Base-by-base conservation (phyloP, 2,113 vertebrate genomes). In the Glareola pratincola region DNA sequence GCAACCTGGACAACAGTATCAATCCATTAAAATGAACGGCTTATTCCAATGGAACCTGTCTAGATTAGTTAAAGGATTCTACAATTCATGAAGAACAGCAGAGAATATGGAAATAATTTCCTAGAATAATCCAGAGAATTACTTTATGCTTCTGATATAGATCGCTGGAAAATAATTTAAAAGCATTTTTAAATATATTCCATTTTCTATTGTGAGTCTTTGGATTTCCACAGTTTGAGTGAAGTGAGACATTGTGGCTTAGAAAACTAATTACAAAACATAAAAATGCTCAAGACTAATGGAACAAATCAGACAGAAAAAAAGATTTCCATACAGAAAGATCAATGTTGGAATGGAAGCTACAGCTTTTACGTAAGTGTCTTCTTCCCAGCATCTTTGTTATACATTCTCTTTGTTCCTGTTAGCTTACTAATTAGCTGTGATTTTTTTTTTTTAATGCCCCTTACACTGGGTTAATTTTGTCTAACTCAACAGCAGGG, bases 401-500 rank as follows among this genome's bases (percentile, higher is more conserved):
- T 98, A 97, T 94, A 97, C 93, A 89, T 98, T 97, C 94, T 97
- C 98, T 98, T 98, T 98, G 98, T 98, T 98, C 98, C 95, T 97
- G 95, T 98, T 98, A 95, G 94, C 94, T 98, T 97, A 97, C 98
- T 98, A 98, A 98, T 98, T 98, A 98, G 96, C 98, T 98, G 93
- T 98, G 97, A 96, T 98, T 97, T 98, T 95, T 41, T 39, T 39
- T 41, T 98, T 98, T 98, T 98, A 98, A 98, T 98, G 98, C 97
- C 98, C 98, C 97, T 96, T 98, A 98, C 95, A 96, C 96, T 98
- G 97, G 98, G 98, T 98, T 98, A 98, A 98, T 98, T 98, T 98
- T 98, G 97, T 97, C 98, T 98, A 98, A 98, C 98, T 98, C 98
- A 98, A 97, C 98, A 98, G 98, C 98, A 98, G 98, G 98, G 98